phyloP scores from a whole-genome alignment of 2,888 invertebrate genomes.

The Mythimna loreyi region DNA sequence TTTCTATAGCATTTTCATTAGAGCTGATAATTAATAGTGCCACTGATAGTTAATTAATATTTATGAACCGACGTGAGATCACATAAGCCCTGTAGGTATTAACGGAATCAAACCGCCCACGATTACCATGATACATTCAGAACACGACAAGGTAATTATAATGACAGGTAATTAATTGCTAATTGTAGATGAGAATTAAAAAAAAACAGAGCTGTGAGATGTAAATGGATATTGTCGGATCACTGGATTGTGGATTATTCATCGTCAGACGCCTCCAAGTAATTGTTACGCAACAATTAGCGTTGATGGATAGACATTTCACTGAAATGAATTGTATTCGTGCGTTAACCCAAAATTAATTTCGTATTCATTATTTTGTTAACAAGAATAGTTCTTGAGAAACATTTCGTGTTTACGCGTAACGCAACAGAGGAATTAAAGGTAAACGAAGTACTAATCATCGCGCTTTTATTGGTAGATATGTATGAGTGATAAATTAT shows the following conservation, averaged over 20 bases:
- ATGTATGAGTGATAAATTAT: slow-evolving; percentile 27
- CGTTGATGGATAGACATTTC: slow-evolving; percentile 72
- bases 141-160: neutral
- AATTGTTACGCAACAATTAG: slow-evolving; percentile 68
- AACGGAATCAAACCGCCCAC: neutral
- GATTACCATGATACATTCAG: neutral
- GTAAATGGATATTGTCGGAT: slow-evolving; percentile 56
- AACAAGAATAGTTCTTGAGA: slow-evolving; percentile 41
- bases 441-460: slow-evolving; percentile 19
- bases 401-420: slow-evolving; percentile 30
- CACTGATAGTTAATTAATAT: slow-evolving; percentile 10
- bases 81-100: neutral
- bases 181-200: slow-evolving; percentile 31
- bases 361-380: slow-evolving; percentile 52
- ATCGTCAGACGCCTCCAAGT: slow-evolving; percentile 62
- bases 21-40: slow-evolving; percentile 12
- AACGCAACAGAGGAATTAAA: slow-evolving; percentile 19
- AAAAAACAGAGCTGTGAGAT: slow-evolving; percentile 34
- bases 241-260: slow-evolving; percentile 53
- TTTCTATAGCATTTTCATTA: slow-evolving; percentile 2
- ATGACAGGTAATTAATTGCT: slow-evolving; percentile 19
- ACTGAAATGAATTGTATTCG: slow-evolving; percentile 66
- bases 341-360: slow-evolving; percentile 53
- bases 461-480: neutral
- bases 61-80: slow-evolving; percentile 6